Evolutionary conservation across 2,797 vertebrate genomes (phyloP).

Genomic region (Anas bernieri): DNA sequence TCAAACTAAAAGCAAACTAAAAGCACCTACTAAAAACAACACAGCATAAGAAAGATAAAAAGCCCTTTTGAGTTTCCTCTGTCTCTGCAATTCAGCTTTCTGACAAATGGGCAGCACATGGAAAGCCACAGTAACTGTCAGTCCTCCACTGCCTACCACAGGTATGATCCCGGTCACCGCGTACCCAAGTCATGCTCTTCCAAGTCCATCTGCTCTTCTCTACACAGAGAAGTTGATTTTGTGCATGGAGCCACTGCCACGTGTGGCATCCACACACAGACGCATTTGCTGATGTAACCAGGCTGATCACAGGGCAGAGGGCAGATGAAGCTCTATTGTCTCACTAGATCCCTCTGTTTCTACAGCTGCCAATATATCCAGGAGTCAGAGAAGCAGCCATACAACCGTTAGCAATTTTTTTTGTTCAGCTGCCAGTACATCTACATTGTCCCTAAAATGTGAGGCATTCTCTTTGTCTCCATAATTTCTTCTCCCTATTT

Average conservation of each 20-base stretch:
- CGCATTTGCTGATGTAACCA: not conserved
- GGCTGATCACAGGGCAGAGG: not conserved
- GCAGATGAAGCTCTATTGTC: not conserved
- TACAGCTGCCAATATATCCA: not conserved
- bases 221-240: not conserved
- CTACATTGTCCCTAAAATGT: not conserved
- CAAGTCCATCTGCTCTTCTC: not conserved
- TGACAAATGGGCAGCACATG: not conserved
- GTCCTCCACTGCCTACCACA: not conserved
- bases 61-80: not conserved
- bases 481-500: not conserved
- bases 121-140: not conserved
- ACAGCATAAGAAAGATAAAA: not conserved
- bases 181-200: not conserved
- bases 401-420: rapidly evolving
- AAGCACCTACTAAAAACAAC: not conserved
- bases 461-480: not conserved
- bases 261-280: not conserved
- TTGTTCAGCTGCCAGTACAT: not conserved
- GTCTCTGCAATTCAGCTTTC: not conserved
- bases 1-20: too few relatives aligned
- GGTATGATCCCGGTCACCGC: rapidly evolving
- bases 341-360: not conserved
- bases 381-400: not conserved
- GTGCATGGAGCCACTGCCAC: not conserved